phyloP scores from a whole-genome alignment of 2,888 invertebrate species.

The Agriopis marginaria region DNA sequence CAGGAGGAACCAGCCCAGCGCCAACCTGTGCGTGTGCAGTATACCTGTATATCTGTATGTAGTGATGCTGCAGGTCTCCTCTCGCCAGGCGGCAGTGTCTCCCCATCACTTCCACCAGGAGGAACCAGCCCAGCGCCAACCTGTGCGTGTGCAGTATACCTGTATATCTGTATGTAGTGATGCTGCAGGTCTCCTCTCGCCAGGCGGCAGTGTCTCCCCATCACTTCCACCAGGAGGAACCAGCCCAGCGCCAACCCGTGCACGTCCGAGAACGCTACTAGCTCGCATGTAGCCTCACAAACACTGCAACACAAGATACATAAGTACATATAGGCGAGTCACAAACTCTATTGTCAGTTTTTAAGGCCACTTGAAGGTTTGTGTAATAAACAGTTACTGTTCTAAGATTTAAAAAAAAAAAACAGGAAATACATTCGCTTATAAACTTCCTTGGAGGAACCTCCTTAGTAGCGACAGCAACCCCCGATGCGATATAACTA shows the following conservation, averaged over 20 bases:
- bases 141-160: slow-evolving; percentile 53
- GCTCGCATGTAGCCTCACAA: slow-evolving; percentile 85
- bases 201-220: slow-evolving; percentile 88
- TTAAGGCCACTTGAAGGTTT: no score
- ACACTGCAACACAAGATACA: slow-evolving; percentile 67
- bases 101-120: slow-evolving; percentile 90
- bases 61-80: slow-evolving; percentile 90
- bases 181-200: slow-evolving; percentile 90
- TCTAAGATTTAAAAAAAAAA: no score
- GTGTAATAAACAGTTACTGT: no score
- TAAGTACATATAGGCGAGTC: background rate
- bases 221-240: slow-evolving; percentile 90
- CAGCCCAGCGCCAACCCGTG: slow-evolving; percentile 88
- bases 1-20: slow-evolving; percentile 91
- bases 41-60: slow-evolving; percentile 86
- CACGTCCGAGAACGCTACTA: slow-evolving; percentile 86
- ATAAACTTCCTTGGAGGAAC: no score
- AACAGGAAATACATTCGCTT: no score
- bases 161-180: slow-evolving; percentile 88
- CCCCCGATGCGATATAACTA: no score
- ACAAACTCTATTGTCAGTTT: no score
- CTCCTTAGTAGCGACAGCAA: no score
- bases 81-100: slow-evolving; percentile 88
- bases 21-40: no score
- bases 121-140: slow-evolving; percentile 90